phyloP scores from a whole-genome alignment of 1,140 invertebrate genomes.

The Scaptomyza montana region DNA sequence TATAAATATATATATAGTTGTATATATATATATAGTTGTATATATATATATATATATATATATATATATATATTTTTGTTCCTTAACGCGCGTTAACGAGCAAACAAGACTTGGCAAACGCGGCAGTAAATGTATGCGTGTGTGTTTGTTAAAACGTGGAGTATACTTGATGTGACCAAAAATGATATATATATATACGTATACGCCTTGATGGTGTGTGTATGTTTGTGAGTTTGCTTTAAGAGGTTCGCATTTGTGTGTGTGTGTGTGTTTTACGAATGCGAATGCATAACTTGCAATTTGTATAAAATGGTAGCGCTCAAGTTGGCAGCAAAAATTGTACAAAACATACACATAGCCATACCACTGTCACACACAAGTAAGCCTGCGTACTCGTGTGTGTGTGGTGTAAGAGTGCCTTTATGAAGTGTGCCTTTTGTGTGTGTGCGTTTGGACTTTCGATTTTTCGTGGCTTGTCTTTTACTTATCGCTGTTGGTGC shows the following conservation, averaged over 20 bases:
- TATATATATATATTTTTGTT: constrained; percentile 22
- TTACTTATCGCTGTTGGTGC: constrained; percentile 31
- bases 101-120: constrained; percentile 1
- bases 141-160: constrained; percentile 51
- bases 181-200: constrained; percentile 56
- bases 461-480: constrained; percentile 53
- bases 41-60: constrained; percentile 27
- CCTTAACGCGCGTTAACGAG: constrained; percentile 49
- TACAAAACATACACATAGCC: constrained; percentile 6
- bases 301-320: constrained; percentile 39
- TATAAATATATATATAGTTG: no score
- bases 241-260: constrained; percentile 14
- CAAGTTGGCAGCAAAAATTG: constrained; percentile 47
- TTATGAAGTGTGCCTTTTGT: constrained; percentile 35
- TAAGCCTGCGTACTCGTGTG: constrained; percentile 15
- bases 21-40: constrained; percentile 1
- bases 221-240: constrained; percentile 9
- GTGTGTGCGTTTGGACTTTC: constrained; percentile 46
- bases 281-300: constrained; percentile 50
- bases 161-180: constrained; percentile 67
- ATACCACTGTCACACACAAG: constrained; percentile 5
- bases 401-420: constrained; percentile 28
- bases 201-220: constrained; percentile 56
- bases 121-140: constrained; percentile 13
- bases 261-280: constrained; percentile 29